These are phyloP conservation scores for Channallabes apus DNA, from an alignment of 2,797 vertebrate species.

Conservation along the genomic window DNA sequence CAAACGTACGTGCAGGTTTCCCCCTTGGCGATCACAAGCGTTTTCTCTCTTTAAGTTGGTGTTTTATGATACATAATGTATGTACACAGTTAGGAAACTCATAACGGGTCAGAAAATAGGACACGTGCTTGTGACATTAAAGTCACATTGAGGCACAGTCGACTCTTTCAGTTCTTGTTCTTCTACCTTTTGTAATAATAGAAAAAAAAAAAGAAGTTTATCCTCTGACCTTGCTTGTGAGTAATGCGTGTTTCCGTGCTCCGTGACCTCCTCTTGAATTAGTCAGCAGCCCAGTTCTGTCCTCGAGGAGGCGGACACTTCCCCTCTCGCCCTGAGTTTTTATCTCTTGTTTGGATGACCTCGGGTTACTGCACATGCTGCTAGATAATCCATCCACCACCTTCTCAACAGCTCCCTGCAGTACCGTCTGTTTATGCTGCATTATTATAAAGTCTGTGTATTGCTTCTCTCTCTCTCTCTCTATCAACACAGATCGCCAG, in stretches of 20 bases:
- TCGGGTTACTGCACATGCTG: conserved; percentile 60
- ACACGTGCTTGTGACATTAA: not conserved
- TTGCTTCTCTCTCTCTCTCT: conserved; percentile 11
- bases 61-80: not conserved
- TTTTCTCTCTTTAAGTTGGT: not conserved
- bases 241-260: conserved; percentile 75
- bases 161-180: conserved; percentile 3
- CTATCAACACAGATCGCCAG: conserved; percentile 63
- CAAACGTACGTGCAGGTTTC: not conserved
- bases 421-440: conserved; percentile 33
- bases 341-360: conserved; percentile 67
- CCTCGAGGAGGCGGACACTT: conserved; percentile 62
- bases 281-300: conserved; percentile 68
- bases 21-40: not conserved
- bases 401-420: conserved; percentile 47
- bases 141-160: not conserved
- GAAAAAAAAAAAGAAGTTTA: conserved; percentile 46
- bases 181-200: conserved; percentile 28
- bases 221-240: conserved; percentile 68
- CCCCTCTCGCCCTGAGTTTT: conserved; percentile 65
- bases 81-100: not conserved
- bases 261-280: conserved; percentile 72
- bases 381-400: conserved; percentile 58
- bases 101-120: not conserved
- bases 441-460: conserved; percentile 45